phyloP scores from a whole-genome alignment of 2,797 vertebrate species.

The Rhinella marina region DNA sequence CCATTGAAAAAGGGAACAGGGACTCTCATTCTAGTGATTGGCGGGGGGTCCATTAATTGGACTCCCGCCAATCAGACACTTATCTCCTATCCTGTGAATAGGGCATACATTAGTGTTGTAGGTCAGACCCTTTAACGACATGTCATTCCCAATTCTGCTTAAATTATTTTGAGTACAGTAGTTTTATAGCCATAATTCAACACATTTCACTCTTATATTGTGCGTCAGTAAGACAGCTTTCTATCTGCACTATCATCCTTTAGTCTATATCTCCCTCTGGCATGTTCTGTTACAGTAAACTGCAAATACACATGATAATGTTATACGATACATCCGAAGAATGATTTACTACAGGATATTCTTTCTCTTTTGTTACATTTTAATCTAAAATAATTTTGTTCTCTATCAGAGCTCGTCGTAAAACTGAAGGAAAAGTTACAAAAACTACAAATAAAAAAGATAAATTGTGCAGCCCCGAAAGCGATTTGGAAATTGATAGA shows the following conservation, averaged over 20 bases:
- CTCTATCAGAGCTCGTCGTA: conserved; percentile 20
- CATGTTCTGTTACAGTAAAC: conserved; percentile 22
- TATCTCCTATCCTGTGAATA: no score
- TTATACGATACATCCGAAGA: conserved; percentile 15
- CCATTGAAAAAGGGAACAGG: no score
- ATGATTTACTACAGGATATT: conserved; percentile 25
- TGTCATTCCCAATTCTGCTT: background rate
- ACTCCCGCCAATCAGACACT: no score
- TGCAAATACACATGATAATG: conserved; percentile 11
- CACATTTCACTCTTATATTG: background rate
- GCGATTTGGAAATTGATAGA: conserved; percentile 35
- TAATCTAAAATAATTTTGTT: conserved; percentile 44
- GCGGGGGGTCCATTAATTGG: no score
- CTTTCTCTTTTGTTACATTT: conserved; percentile 22
- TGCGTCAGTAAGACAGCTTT: background rate
- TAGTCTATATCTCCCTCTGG: conserved; percentile 16
- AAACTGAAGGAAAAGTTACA: conserved; percentile 30
- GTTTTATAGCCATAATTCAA: background rate
- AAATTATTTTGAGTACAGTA: background rate
- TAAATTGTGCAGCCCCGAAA: conserved; percentile 6
- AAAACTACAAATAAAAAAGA: conserved; percentile 50
- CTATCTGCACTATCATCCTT: background rate
- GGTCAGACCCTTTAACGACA: background rate
- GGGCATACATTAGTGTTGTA: no score
- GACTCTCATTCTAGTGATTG: no score